phyloP scores from a whole-genome alignment of 1,140 invertebrate genomes.

The Formica exsecta region DNA sequence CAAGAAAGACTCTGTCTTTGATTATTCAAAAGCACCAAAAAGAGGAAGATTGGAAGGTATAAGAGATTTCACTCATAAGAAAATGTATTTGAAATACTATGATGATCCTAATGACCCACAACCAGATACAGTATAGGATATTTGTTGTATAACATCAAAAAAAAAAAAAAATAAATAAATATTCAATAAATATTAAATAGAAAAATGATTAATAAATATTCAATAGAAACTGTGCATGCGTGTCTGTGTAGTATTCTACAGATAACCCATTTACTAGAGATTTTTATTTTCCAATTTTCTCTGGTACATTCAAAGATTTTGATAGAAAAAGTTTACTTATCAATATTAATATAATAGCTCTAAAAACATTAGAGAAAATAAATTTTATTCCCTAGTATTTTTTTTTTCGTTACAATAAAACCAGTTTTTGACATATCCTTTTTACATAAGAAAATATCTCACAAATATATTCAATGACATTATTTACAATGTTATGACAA shows the following conservation, averaged over 20 bases:
- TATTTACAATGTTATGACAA: constrained; percentile 45
- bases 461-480: constrained; percentile 32
- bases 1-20: constrained; percentile 89
- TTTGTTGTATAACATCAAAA: not conserved
- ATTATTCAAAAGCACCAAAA: constrained; percentile 92
- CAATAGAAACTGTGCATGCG: not conserved
- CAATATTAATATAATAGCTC: constrained; percentile 19
- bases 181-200: no score
- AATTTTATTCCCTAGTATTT: constrained; percentile 35
- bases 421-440: not conserved
- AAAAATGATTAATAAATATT: no score
- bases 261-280: constrained; percentile 10
- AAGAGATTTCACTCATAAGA: constrained; percentile 92
- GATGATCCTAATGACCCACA: constrained; percentile 90
- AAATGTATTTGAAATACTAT: constrained; percentile 92
- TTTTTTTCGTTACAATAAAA: constrained; percentile 18
- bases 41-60: constrained; percentile 93
- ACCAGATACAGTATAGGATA: constrained; percentile 87
- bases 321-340: constrained; percentile 42
- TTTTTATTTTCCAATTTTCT: constrained; percentile 52
- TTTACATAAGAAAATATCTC: constrained; percentile 25
- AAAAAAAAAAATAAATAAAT: constrained; percentile 17
- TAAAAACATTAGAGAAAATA: constrained; percentile 50
- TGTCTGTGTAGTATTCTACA: not conserved
- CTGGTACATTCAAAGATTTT: constrained; percentile 15